Base-by-base conservation (phyloP, 64 coral and sea anemone species). In the Montipora efflorescens region DNA sequence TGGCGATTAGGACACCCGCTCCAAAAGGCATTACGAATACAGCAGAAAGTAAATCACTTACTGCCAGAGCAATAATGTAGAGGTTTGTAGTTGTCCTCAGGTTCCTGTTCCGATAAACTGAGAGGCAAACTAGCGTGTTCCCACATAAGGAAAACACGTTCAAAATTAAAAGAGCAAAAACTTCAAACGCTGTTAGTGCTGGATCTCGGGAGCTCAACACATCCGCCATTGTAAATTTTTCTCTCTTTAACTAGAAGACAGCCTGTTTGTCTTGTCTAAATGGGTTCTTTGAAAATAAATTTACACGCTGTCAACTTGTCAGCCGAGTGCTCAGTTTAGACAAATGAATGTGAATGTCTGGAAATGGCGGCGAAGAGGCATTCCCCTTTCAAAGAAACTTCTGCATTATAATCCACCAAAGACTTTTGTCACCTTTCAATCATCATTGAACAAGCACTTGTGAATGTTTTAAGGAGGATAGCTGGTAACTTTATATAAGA, bases 21-120 rank as follows among this genome's bases (percentile, higher is more conserved):
- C 52, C 59, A 66, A 80, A 8, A 67, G 89, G 89, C 48, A 91
- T 91, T 10, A 91, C 78, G 9, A 91, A 52, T 11, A 91, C 66
- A 52, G 89, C 89, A 20, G 89, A 91, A 15, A 80, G 44, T 21
- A 91, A 80, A 25, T 91, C 89, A 25, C 77, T 79, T 1, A 81
- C 47, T 10, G 89, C 89, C 16, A 91, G 12, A 16, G 89, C 89
- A 28, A 91, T 79, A 13, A 91, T 91, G 48, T 81, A 53, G 18
- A 79, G 44, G 36, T 80, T 71, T 20, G 78, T 91, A 0, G 64
- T 91, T 3, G 89, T 79, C 8, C 89, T 59, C 2, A 91, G 89
- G 23, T 78, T 22, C 23, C 25, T 47, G 78, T 91, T 91, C 50
- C 70, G 81, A 59, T 91, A 91, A 21, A 91, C 89, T 14, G 77